These are phyloP conservation scores for Hoplostethus mediterraneus DNA, from an alignment of 2,797 vertebrate species.

Conservation along the genomic window DNA sequence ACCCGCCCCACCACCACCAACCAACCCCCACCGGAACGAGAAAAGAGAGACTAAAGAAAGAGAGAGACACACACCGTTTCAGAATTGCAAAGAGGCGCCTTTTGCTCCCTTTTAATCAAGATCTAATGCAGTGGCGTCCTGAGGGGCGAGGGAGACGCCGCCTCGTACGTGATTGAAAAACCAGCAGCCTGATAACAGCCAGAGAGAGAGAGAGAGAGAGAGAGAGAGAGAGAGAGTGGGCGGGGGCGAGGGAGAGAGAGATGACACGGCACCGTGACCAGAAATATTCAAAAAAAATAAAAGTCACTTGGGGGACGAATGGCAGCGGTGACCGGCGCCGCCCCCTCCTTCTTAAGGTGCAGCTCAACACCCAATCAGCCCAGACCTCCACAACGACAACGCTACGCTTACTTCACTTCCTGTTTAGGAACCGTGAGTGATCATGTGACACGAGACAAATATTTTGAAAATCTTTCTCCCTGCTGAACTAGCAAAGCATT, in stretches of 20 bases:
- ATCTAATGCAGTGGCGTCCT: conserved; percentile 45
- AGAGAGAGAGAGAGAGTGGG: not conserved
- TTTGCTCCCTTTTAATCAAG: conserved; percentile 64
- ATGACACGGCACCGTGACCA: conserved; percentile 19
- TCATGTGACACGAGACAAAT: conserved; percentile 44
- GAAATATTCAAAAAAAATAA: not conserved
- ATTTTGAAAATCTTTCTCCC: not conserved
- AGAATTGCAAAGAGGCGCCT: conserved; percentile 36
- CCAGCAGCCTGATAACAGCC: conserved; percentile 49
- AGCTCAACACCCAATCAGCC: conserved; percentile 29
- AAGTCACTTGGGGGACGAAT: too few species aligned
- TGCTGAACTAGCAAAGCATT: conserved; percentile 10
- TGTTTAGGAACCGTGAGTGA: conserved; percentile 45
- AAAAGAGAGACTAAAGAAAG: not conserved
- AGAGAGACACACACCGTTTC: not conserved
- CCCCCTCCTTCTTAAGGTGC: not conserved
- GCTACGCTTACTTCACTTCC: conserved; percentile 13
- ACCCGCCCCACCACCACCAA: not conserved
- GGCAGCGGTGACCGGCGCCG: too few species aligned
- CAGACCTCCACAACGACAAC: conserved; percentile 10
- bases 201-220: conserved; percentile 1
- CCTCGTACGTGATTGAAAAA: conserved; percentile 42
- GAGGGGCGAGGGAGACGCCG: conserved; percentile 6
- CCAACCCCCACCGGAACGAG: not conserved
- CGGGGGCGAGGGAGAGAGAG: not conserved